These are phyloP conservation scores for Labeo calbasu DNA, from an alignment of 2,797 vertebrate genomes.

Conservation along the genomic window DNA sequence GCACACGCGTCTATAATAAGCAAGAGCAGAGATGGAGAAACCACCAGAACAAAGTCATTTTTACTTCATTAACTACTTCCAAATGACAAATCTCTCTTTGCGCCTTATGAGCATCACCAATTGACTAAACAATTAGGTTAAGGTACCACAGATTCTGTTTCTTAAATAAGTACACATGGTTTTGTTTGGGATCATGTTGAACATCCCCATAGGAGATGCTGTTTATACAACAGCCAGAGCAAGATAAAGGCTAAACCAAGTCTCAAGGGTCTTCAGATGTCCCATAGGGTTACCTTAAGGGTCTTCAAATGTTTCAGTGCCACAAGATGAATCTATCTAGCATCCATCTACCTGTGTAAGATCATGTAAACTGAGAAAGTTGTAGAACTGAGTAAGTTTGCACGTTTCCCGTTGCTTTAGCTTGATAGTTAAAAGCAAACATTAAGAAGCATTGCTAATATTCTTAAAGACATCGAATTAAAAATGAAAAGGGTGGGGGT, in stretches of 20 bases:
- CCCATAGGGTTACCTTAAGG: not conserved
- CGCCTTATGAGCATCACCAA: slow-evolving; percentile 22
- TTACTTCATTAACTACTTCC: slow-evolving; percentile 62
- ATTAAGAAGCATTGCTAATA: not conserved
- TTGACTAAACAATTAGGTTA: not conserved
- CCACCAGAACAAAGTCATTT: slow-evolving; percentile 73
- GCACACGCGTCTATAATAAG: not conserved
- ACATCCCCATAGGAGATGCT: slow-evolving; percentile 13
- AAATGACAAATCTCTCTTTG: slow-evolving; percentile 67
- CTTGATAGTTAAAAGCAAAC: not conserved
- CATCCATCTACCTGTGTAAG: not conserved
- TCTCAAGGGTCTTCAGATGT: not conserved
- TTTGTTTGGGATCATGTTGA: slow-evolving; percentile 15
- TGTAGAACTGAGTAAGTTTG: not conserved
- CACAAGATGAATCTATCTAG: not conserved
- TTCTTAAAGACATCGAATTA: not conserved
- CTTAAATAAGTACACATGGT: not conserved
- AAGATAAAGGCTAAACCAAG: slow-evolving; percentile 1
- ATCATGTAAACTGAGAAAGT: not conserved
- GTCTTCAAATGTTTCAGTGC: slow-evolving; percentile 1
- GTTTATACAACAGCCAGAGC: slow-evolving; percentile 12
- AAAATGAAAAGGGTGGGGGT: not conserved
- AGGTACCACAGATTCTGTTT: not conserved
- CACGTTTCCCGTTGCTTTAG: not conserved
- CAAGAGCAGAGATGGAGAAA: slow-evolving; percentile 63